Percentiles rank a stretch among this genome's conserved stretches.
phyloP scores from a whole-genome alignment of 2,797 vertebrate genomes.

The Rhynchonycteris naso region DNA sequence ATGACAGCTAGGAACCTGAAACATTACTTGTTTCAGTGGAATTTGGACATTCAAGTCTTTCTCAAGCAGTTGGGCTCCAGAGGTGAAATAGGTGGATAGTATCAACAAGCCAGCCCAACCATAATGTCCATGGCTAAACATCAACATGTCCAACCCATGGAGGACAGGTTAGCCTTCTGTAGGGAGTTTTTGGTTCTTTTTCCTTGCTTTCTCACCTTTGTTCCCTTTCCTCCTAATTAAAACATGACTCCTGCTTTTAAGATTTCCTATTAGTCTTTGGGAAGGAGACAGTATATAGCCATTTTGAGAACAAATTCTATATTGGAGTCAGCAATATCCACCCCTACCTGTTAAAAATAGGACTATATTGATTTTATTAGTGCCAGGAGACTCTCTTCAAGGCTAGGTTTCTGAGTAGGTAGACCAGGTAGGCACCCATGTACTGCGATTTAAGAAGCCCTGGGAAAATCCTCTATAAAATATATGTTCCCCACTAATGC shows the following conservation, averaged over 20 bases:
- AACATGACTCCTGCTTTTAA: not conserved
- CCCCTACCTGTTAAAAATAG: not conserved
- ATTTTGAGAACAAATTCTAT: not conserved
- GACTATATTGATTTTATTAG: not conserved
- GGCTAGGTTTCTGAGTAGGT: not conserved
- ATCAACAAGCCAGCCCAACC: not conserved
- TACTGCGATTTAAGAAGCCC: not conserved
- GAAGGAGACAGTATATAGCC: not conserved
- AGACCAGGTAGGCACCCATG: not conserved
- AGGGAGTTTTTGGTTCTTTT: not conserved
- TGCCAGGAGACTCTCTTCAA: not conserved
- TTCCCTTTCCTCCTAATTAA: not conserved
- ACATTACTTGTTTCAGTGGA: not conserved
- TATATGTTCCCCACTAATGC: not conserved
- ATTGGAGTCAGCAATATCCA: not conserved
- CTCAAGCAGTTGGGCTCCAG: not conserved
- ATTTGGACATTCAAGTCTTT: constrained; percentile 56
- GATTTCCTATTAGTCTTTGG: not conserved
- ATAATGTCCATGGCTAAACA: not conserved
- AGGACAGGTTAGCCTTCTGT: not conserved
- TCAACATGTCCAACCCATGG: not conserved
- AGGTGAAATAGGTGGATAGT: not conserved
- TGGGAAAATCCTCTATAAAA: not conserved
- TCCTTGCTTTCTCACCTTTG: not conserved
- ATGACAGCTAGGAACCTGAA: not conserved